These are phyloP conservation scores for Clavelina lepadiformis DNA, from an alignment of 23 tunicate species.

Conservation along the genomic window DNA sequence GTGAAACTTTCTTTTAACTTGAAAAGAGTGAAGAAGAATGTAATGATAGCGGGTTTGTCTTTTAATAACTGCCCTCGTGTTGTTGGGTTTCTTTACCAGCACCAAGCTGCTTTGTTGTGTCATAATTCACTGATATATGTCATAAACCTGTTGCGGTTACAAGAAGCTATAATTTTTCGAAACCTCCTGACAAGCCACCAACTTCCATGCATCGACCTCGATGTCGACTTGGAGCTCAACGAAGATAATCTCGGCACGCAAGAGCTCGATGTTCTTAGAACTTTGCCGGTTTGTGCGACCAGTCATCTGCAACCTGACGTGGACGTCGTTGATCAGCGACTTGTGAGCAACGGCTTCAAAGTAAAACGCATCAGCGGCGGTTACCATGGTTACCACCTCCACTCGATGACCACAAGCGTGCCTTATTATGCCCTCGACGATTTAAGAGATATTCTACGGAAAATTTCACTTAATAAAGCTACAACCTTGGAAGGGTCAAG, in stretches of 20 bases:
- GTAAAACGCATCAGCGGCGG: neutral
- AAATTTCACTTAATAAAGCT: constrained; percentile 6
- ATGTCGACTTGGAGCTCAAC: constrained; percentile 3
- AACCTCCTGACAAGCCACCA: constrained; percentile 1
- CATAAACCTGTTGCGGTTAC: constrained; percentile 18
- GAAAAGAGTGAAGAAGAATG: too few relatives aligned
- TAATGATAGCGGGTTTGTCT: neutral
- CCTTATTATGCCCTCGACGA: constrained; percentile 33
- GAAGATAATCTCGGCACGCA: constrained; percentile 1
- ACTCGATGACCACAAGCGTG: constrained; percentile 5
- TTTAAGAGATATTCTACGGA: constrained; percentile 34
- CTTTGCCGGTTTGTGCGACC: constrained; percentile 6
- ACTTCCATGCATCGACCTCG: constrained; percentile 9
- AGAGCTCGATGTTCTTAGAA: neutral
- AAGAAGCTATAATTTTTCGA: constrained; percentile 16
- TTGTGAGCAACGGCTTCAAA: constrained; percentile 50
- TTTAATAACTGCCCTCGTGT: neutral
- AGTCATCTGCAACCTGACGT: constrained; percentile 1
- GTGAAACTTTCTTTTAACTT: too few relatives aligned
- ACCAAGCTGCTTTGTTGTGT: neutral
- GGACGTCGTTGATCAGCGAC: constrained; percentile 40
- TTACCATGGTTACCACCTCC: neutral
- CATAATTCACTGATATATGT: neutral
- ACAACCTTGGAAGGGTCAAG: constrained; percentile 11
- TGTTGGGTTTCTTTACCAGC: constrained; percentile 9